Evolutionary conservation across 2,797 vertebrate genomes (phyloP), one percentile per base, ranked within the genome.

Genomic region (Falco concolor): DNA sequence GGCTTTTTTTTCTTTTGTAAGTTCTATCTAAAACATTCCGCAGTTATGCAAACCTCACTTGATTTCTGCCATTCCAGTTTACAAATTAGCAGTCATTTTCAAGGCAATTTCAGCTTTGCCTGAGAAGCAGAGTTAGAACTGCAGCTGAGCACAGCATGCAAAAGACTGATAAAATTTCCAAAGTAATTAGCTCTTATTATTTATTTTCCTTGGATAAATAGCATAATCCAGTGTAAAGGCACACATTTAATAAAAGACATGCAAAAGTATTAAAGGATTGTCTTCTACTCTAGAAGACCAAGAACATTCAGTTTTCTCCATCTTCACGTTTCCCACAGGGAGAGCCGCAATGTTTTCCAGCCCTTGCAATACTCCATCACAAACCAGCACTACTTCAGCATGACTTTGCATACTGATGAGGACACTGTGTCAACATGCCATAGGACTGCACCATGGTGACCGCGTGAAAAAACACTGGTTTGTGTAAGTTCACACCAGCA

Each of bases 31-130:
- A 90, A 75, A 77, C 19, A 34, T 32, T 40, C 50, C 63, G 72
- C 52, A 76, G 27, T 77, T 90, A 88, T 3, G 24, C 57, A 88
- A 88, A n/a, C 27, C 45, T 78, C n/a, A 10, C 36, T 88, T 72
- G n/a, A 74, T 87, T 87, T 89, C 69, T 27, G 64, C 65, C 27
- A 59, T 49, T 72, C 30, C n/a, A 24, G 50, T 88, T 91, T 61
- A 60, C 86, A 95, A 92, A 65, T 61, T 4, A 82, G 59, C 53
- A 74, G 60, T 15, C 44, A 15, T 82, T 93, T 95, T 78, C 80
- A 84, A 82, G 86, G 63, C 72, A 76, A 77, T 89, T 68, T 54
- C 84, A 82, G 81, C 81, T 94, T 84, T 90, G 80, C 70, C 70
- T 67, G 42, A 87, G 56, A 90, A 84, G 70, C 50, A 34, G 8